Base-by-base conservation (phyloP, 2,113 vertebrate species). In the Tricholaema leucomelas region DNA sequence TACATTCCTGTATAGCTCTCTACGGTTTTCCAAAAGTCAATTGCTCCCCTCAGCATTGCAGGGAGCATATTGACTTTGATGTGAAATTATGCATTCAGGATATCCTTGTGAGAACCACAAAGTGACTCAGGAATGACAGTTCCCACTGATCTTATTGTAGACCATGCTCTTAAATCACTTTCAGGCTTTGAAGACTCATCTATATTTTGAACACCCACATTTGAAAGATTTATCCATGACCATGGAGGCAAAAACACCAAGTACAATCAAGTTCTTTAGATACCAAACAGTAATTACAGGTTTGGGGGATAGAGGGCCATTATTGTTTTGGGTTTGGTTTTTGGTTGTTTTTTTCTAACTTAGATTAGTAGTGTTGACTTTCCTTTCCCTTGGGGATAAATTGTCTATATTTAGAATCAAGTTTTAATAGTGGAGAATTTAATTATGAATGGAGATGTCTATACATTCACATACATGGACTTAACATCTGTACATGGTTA, bases 111-210 rank as follows among this genome's bases (percentile, higher is more conserved):
- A 86, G 54, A 87, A 60, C 6, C 8, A 67, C 28, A 64, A 78
- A 90, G 15, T 83, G 27, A 61, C 44, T 61, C 33, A 78, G 59
- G 38, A 90, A 75, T 69, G 17, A 18, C 31, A 67, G 3, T 83
- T 17, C 44, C 48, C 44, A 50, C 40, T 75, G 63, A 56, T 54
- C 30, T 60, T 75, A 48, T 20, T 85, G 63, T 16, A 76, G 55
- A 54, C 17, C 13, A 64, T 50, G 40, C 11, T 65, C 40, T 84
- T 72, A 91, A 91, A 81, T 75, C 12, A 75, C 6, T 88, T 71
- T 52, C 15, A 59, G 25, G 28, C 33, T 87, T 93, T 88, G 70
- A 90, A 93, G 90, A 79, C 46, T 76, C 25, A 23, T 83, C 76
- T 71, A 9, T 3, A 38, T 54, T 69, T 87, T 85, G 52, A 21